phyloP scores from a whole-genome alignment of 2,888 invertebrate genomes.

The Pristionchus exspectatus region DNA sequence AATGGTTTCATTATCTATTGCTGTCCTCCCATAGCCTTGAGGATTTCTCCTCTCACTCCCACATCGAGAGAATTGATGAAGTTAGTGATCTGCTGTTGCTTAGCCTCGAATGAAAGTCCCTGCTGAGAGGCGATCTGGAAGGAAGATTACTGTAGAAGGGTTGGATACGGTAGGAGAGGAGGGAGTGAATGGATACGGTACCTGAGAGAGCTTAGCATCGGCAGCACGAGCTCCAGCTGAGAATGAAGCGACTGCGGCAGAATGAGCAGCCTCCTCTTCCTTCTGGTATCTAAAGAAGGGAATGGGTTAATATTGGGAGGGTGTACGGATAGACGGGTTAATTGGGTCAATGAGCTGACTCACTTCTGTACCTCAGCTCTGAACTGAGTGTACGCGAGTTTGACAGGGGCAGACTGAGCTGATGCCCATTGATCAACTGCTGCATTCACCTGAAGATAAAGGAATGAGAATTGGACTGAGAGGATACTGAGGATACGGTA shows the following conservation, averaged over 20 bases:
- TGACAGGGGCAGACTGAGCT: constrained; percentile 12
- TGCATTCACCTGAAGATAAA: constrained; percentile 38
- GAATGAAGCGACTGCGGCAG: constrained; percentile 70
- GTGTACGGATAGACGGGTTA: background rate
- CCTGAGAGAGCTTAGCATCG: constrained; percentile 38
- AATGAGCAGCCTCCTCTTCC: constrained; percentile 73
- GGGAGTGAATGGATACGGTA: constrained; percentile 9
- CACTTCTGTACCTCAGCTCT: constrained; percentile 40
- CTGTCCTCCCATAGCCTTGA: constrained; percentile 51
- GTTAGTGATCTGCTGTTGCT: constrained; percentile 37
- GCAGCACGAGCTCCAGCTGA: constrained; percentile 70
- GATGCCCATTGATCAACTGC: constrained; percentile 51
- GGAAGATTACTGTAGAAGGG: background rate
- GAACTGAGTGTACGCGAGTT: constrained; percentile 22
- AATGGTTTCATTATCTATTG: background rate
- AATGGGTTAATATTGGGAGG: background rate
- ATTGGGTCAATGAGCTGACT: constrained; percentile 1
- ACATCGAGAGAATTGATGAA: constrained; percentile 41
- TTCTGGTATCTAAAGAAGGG: constrained; percentile 58
- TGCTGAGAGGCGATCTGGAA: constrained; percentile 33
- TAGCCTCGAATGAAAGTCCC: constrained; percentile 42
- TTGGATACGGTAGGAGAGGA: background rate
- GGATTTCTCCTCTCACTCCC: constrained; percentile 24
- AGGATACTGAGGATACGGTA: background rate
- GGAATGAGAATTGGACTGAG: background rate